Evolutionary conservation across 2,888 invertebrate species (phyloP).

Genomic region (Flexamia atlantica): DNA sequence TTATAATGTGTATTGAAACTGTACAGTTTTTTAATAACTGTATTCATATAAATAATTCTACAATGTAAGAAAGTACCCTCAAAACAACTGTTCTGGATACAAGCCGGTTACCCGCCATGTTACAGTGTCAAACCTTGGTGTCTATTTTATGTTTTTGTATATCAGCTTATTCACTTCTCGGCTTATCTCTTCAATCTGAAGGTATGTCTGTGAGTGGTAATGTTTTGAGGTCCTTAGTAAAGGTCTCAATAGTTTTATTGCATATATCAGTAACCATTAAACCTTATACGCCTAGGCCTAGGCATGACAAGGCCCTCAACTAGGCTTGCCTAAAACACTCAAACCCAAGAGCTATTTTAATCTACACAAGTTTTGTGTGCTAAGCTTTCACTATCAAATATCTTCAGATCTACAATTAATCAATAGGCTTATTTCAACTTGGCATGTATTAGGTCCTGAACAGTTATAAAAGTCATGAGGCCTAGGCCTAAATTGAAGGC

Average conservation of each 20-base stretch:
- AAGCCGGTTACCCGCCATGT: constrained; percentile 62
- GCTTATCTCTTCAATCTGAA: constrained; percentile 50
- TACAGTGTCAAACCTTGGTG: constrained; percentile 59
- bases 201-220: constrained; percentile 18
- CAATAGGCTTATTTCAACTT: too few relatives aligned
- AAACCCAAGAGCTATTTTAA: too few relatives aligned
- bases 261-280: not conserved
- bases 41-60: not conserved
- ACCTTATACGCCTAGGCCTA: not conserved
- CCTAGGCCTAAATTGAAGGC: too few relatives aligned
- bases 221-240: not conserved
- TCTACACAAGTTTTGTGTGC: too few relatives aligned
- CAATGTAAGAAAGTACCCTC: not conserved
- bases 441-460: too few relatives aligned
- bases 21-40: not conserved
- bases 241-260: not conserved
- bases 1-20: not conserved
- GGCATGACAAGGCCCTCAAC: not conserved
- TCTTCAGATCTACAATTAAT: too few relatives aligned
- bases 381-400: too few relatives aligned
- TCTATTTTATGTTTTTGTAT: constrained; percentile 58
- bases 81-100: not conserved
- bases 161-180: constrained; percentile 52
- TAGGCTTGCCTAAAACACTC: too few relatives aligned
- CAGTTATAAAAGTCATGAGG: too few relatives aligned